Percentiles rank a stretch among this genome's conserved stretches.
These are phyloP conservation scores for Rhynchophorus ferrugineus DNA, from an alignment of 1,140 invertebrate genomes.

Conservation along the genomic window DNA sequence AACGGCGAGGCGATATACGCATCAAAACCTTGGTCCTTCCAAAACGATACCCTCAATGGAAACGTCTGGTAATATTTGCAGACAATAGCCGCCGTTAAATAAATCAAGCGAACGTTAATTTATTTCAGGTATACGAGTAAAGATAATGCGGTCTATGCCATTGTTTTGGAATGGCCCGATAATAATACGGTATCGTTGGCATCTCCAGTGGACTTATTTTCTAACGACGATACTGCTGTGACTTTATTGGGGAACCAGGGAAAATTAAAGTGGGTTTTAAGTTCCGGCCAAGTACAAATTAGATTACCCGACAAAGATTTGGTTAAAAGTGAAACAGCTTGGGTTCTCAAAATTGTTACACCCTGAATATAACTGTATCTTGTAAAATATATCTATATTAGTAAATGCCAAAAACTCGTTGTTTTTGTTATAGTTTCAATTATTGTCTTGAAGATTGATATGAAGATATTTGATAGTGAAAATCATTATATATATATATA, in stretches of 20 bases:
- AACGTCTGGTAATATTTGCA: slow-evolving; percentile 57
- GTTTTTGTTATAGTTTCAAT: too few relatives aligned
- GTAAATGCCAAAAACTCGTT: too few relatives aligned
- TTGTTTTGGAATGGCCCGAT: slow-evolving; percentile 59
- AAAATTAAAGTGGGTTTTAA: slow-evolving; percentile 17
- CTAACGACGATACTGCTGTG: slow-evolving; percentile 35
- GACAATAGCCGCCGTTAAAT: neutral
- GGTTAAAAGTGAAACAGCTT: slow-evolving; percentile 33
- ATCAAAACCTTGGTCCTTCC: slow-evolving; percentile 66
- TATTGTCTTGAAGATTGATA: too few relatives aligned
- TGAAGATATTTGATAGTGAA: too few relatives aligned
- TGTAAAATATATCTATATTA: neutral
- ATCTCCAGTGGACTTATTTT: slow-evolving; percentile 37
- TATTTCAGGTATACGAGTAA: slow-evolving; percentile 47
- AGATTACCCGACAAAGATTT: slow-evolving; percentile 32
- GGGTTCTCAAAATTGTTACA: slow-evolving; percentile 32
- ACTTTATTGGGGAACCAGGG: slow-evolving; percentile 40
- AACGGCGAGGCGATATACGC: slow-evolving; percentile 88
- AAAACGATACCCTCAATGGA: slow-evolving; percentile 72
- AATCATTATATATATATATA: too few relatives aligned
- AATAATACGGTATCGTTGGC: slow-evolving; percentile 46
- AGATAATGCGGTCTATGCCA: slow-evolving; percentile 51
- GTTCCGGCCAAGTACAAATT: slow-evolving; percentile 22
- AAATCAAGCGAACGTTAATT: neutral
- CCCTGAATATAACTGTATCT: too few relatives aligned